Conservation (phyloP, 1,140 invertebrate species). For the Leptestheria dahalacensis region DNA sequence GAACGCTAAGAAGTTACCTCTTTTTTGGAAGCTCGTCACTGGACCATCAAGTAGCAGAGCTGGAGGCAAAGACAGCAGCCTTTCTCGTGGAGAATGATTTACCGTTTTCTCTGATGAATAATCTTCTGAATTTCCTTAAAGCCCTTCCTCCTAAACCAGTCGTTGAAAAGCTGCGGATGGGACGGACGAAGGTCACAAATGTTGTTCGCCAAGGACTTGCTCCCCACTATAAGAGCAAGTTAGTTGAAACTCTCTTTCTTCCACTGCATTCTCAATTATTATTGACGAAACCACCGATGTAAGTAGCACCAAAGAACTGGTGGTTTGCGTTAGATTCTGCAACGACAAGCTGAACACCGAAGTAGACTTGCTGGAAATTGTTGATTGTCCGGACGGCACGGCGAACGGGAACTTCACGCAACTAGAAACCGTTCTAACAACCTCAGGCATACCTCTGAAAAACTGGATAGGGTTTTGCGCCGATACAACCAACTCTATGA, state of each 20-base stretch:
- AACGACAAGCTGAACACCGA: slow-evolving; percentile 11
- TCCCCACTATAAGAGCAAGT: slow-evolving; percentile 4
- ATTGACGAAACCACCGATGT: slow-evolving; percentile 19
- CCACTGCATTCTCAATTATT: slow-evolving; percentile 14
- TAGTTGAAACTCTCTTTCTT: not conserved
- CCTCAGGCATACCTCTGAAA: slow-evolving; percentile 20
- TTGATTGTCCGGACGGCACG: slow-evolving; percentile 18
- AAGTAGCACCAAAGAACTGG: slow-evolving; percentile 17
- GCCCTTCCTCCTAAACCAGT: not conserved
- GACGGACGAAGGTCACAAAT: not conserved
- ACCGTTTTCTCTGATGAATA: not conserved
- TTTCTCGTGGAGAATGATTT: slow-evolving; percentile 5
- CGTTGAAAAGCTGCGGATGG: not conserved
- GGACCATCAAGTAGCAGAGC: not conserved
- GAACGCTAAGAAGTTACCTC: not conserved
- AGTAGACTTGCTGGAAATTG: slow-evolving; percentile 18
- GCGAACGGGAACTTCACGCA: slow-evolving; percentile 16
- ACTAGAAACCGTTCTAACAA: slow-evolving; percentile 17
- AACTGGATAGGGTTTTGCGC: slow-evolving; percentile 26
- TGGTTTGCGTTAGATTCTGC: slow-evolving; percentile 18
- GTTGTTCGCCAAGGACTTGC: not conserved
- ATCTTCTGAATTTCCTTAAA: not conserved
- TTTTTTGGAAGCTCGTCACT: not conserved
- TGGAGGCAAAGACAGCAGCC: not conserved
- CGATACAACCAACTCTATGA: slow-evolving; percentile 27